phyloP scores from a whole-genome alignment of 2,113 vertebrate species.

The Notarius quadriscutis region DNA sequence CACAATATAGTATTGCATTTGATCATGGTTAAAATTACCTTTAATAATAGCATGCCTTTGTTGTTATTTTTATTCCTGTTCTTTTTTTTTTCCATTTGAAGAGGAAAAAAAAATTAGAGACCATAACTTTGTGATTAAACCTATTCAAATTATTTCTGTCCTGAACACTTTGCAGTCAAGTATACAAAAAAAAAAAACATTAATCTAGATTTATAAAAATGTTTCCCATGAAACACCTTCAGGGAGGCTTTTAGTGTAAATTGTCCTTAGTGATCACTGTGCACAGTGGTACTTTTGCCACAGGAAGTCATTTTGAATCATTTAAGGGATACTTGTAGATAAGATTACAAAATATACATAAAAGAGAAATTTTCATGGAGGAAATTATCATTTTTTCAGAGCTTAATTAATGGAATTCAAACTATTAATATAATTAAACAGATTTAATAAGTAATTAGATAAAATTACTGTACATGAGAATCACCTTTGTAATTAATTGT shows the following conservation, averaged over 20 bases:
- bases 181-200: neutral
- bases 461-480: neutral
- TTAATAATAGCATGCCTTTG: slow-evolving; percentile 57
- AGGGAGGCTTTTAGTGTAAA: neutral
- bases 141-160: slow-evolving; percentile 38
- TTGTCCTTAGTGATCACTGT: neutral
- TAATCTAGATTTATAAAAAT: neutral
- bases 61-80: slow-evolving; percentile 58
- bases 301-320: neutral
- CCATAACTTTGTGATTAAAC: slow-evolving; percentile 34
- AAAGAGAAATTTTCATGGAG: neutral
- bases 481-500: neutral
- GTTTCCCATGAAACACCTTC: neutral
- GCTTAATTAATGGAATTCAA: neutral
- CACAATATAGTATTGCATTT: slow-evolving; percentile 36
- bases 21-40: slow-evolving; percentile 43
- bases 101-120: slow-evolving; percentile 17
- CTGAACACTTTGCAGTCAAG: slow-evolving; percentile 3
- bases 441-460: neutral
- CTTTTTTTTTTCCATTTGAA: slow-evolving; percentile 29
- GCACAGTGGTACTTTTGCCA: neutral
- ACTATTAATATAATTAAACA: neutral
- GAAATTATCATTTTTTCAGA: neutral
- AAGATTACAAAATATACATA: neutral
- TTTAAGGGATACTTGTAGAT: neutral